A percentile compares a stretch with the other conserved stretches of the same genome.
phyloP scores from a whole-genome alignment of 2,113 vertebrate species.

The Amia ocellicauda region DNA sequence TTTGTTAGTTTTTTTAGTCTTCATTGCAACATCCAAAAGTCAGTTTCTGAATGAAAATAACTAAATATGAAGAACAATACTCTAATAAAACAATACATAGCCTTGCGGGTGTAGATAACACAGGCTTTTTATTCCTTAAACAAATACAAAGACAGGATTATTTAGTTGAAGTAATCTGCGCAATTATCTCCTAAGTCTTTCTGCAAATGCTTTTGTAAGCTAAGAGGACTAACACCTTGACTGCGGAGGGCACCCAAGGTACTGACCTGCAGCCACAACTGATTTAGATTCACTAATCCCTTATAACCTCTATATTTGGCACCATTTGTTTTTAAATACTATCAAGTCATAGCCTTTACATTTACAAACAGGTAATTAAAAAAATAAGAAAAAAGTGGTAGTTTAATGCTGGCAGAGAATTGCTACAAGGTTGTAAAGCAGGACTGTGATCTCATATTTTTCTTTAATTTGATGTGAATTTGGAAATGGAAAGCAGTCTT shows the following conservation, averaged over 20 bases:
- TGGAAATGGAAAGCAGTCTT: neutral
- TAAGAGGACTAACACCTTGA: neutral
- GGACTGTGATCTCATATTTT: neutral
- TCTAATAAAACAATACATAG: neutral
- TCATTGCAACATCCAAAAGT: too few relatives aligned
- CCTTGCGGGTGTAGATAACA: too few relatives aligned
- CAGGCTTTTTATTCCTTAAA: neutral
- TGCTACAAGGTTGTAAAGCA: neutral
- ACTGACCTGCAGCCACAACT: neutral
- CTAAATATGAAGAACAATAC: too few relatives aligned
- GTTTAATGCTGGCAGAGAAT: too few relatives aligned
- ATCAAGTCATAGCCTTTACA: neutral
- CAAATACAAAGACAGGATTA: neutral
- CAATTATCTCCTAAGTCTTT: neutral
- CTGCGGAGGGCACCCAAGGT: neutral
- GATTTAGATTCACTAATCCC: neutral
- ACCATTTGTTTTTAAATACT: neutral
- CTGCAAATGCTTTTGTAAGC: neutral
- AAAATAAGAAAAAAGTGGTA: neutral
- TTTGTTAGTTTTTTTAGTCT: too few relatives aligned
- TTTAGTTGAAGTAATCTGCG: neutral
- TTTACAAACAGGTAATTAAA: neutral
- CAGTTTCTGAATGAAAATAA: too few relatives aligned
- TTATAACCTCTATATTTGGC: neutral
- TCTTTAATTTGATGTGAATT: neutral